These are phyloP conservation scores for Carcharodon carcharias DNA, from an alignment of 2,797 vertebrate genomes.

Conservation along the genomic window DNA sequence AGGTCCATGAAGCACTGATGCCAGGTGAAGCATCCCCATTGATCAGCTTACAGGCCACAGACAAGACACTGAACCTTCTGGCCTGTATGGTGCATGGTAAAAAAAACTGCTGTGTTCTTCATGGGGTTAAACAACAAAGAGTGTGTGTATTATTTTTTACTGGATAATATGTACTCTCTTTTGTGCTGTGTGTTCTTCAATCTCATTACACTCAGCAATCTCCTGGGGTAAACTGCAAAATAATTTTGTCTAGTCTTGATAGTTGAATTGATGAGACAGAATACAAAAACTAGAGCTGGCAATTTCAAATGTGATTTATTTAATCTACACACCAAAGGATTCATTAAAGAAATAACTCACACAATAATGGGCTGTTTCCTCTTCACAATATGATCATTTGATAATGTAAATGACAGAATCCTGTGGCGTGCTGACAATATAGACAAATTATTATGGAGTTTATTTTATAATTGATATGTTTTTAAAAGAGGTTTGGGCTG, in stretches of 20 bases:
- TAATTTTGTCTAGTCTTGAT: slow-evolving; percentile 29
- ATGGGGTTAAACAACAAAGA: background rate
- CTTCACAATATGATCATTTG: slow-evolving; percentile 13
- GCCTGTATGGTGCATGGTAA: background rate
- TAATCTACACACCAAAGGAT: slow-evolving; percentile 5
- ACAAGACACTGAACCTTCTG: background rate
- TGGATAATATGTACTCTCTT: background rate
- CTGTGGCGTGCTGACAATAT: background rate
- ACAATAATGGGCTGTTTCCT: slow-evolving; percentile 28
- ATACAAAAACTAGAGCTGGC: background rate
- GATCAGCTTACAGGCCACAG: background rate
- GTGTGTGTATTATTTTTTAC: background rate
- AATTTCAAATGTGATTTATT: slow-evolving; percentile 31
- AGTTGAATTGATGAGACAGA: slow-evolving; percentile 23
- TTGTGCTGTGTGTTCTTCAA: background rate
- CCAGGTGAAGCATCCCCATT: background rate
- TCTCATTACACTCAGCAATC: slow-evolving; percentile 16
- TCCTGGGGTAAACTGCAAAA: slow-evolving; percentile 12
- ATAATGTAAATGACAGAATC: slow-evolving; percentile 1
- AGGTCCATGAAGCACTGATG: background rate
- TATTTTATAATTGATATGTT: slow-evolving; percentile 34
- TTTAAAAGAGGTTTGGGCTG: background rate
- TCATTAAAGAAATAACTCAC: slow-evolving; percentile 32
- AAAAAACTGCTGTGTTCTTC: background rate
- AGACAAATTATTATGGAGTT: slow-evolving; percentile 12